Evolutionary conservation across 2,113 vertebrate genomes (phyloP), one percentile per base, ranked within the genome.

Genomic region (Oryctolagus cuniculus): DNA sequence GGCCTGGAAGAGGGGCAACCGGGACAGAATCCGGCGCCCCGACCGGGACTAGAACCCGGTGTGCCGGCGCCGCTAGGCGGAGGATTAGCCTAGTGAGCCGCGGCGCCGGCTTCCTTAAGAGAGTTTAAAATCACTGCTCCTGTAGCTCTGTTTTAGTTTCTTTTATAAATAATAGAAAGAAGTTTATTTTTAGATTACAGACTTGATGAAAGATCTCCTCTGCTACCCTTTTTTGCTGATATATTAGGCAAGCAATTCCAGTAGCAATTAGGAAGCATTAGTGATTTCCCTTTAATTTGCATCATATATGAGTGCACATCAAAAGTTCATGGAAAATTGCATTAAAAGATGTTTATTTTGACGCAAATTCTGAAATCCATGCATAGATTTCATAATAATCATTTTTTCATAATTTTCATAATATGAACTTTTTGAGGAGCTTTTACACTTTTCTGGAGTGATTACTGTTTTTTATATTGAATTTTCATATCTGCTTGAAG

Each of bases 101-200:
- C n/a, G n/a, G n/a, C n/a, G n/a, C n/a, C n/a, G n/a, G n/a, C n/a
- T 96, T 91, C 51, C 69, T 34, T 90, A 74, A 51, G 91, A 87
- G 55, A 91, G 38, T 95, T 93, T 64, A 87, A 58, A 74, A 83
- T 90, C 70, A 61, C 86, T 85, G 58, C 29, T 87, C 21, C 90
- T 84, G 24, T 87, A 92, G 87, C n/a, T 91, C 0, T 74, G 24
- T 89, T 94, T 74, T 94, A n/a, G 83, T 88, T 95, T 93, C 24
- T 89, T 91, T 69, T 77, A 12, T 69, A 61, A 80, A 55, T 91
- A 66, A 19, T 92, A 69, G 51, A 17, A 24, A 82, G 29, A 86
- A 25, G n/a, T 95, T 95, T 91, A 15, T 69, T 87, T 80, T 89
- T 84, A 89, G 51, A 1, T 74, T 86, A n/a, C 64, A 78, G 36